Evolutionary conservation across 2,888 invertebrate genomes (phyloP).

Genomic region (Polymixis lichenea): DNA sequence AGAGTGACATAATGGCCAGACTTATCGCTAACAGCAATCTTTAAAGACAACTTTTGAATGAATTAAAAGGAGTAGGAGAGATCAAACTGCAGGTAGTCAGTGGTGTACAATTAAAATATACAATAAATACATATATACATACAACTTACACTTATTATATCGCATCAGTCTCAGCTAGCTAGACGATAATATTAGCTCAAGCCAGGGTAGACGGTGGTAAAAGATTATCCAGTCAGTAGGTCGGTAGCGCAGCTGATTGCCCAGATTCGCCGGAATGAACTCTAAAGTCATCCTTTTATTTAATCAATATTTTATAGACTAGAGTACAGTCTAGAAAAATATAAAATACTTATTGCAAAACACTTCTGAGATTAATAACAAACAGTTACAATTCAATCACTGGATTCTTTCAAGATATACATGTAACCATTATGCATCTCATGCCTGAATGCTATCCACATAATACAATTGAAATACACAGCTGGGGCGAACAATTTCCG

Average conservation of each 20-base stretch:
- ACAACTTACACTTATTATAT: background rate
- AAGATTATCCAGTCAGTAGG: too few species aligned
- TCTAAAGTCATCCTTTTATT: background rate
- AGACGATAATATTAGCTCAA: background rate
- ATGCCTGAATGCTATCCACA: background rate
- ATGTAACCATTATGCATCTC: background rate
- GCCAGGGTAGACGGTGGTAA: background rate
- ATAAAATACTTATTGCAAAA: too few species aligned
- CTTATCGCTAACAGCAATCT: background rate
- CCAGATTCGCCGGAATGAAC: background rate
- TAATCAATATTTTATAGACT: background rate
- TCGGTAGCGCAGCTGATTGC: background rate
- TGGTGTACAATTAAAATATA: background rate
- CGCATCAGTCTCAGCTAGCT: background rate
- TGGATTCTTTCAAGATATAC: background rate
- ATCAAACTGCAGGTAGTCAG: background rate
- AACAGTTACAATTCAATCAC: background rate
- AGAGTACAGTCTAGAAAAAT: background rate
- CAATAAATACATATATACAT: background rate
- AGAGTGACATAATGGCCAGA: background rate
- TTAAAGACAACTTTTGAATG: background rate
- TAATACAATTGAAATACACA: slow-evolving; percentile 10
- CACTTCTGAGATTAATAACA: background rate
- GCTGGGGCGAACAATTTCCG: background rate
- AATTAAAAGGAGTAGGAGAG: background rate